Evolutionary conservation across 2,797 vertebrate genomes (phyloP), one percentile per base, ranked within the genome.

Genomic region (Enteromius thamalakanensis): DNA sequence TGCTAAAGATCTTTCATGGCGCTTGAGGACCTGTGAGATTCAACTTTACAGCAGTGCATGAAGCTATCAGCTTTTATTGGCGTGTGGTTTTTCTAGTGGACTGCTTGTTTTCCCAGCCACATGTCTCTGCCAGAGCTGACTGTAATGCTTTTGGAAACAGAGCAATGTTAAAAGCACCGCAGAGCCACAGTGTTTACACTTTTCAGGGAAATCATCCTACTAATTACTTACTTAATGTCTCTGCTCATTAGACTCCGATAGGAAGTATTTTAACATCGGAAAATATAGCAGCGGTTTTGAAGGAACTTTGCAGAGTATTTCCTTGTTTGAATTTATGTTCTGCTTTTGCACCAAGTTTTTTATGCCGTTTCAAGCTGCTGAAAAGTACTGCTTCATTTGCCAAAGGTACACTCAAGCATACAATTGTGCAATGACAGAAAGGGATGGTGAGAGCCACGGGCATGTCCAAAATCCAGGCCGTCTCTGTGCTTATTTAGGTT

Each of bases 151-250:
- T 29, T 60, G 58, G 40, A 78, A 78, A 65, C 37, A 15, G 53
- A 45, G 75, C 23, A 62, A 60, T 77, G 55, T 23, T 79, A 23
- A 80, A 49, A 51, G 49, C 49, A 37, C 34, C 11, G 32, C 49
- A 42, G 78, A 53, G 78, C 34, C 49, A 19, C 65, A 26, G n/a
- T 58, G 65, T 80, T 68, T 67, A 68, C 29, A 32, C 32, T 53
- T 79, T 80, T 80, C n/a, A 40, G 21, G 14, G 49, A 70, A 70
- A 80, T 80, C 65, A 58, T 17, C 42, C 47, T 79, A 37, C 76
- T 67, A 79, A 79, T 68, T 45, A n/a, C 45, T 34, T 67, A 47
- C 62, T 79, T 68, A 79, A 79, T 79, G 68, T 72, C 15, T 81
- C 40, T 64, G 55, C 69, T 62, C 55, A 72, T 81, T 72, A 72